Evolutionary conservation across 2,888 invertebrate genomes (phyloP), one percentile per base, ranked within the genome.

Genomic region (Ditula angustiorana): DNA sequence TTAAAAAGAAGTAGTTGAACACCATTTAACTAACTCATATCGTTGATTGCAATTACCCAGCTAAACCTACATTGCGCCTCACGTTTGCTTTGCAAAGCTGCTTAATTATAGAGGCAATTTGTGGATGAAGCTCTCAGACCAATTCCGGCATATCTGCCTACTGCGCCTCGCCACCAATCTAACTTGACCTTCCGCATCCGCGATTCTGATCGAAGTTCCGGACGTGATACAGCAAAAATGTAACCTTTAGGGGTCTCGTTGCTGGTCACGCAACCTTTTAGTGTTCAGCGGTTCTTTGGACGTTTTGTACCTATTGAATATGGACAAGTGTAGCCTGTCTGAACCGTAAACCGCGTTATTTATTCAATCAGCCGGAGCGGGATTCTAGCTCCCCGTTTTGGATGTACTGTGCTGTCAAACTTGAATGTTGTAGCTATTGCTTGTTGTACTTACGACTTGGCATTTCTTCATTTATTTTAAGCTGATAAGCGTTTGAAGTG

Each of bases 41-140:
- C 61, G 57, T 55, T 58, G 50, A 28, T 65, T 55, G 61, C 64
- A 61, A 67, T 71, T 61, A 64, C 56, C 41, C 47, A 21, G n/a
- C 52, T 47, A 67, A 44, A 70, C 68, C 68, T 72, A 72, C 69
- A 72, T 68, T 62, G 58, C 74, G 62, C 72, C 69, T 61, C 71
- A 72, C 73, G 69, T 75, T 75, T 74, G 74, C 73, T 75, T 75
- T 74, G 73, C 73, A 74, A 74, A 81, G 79, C 80, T 79, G 77
- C 78, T 83, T 86, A 84, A 85, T 86, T 86, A 85, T 79, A 81
- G 81, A 83, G 74, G 78, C 78, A 79, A 80, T 83, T 80, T 78
- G 79, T 75, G 77, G 77, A 80, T 79, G 76, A 75, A 69, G 76
- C 75, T 74, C 72, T 77, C 72, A 72, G 73, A 67, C 74, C 74